Conservation (phyloP, 2,888 invertebrate genomes). For the Caenorhabditis doughertyi region DNA sequence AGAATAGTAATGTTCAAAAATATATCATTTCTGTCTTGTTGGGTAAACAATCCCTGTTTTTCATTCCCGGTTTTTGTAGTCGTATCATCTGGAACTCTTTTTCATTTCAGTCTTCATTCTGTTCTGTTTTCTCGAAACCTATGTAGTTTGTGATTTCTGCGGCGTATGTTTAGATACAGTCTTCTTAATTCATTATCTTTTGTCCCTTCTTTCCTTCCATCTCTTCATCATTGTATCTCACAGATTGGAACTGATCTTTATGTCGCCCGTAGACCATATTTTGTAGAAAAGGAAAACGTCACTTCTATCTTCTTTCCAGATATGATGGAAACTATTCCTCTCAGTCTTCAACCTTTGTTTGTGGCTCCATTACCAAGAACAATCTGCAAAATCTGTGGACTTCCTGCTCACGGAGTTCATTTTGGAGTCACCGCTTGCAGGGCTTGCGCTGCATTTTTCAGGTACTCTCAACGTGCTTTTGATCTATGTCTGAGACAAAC, state of each 20-base stretch:
- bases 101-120: background rate
- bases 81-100: slow-evolving; percentile 10
- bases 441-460: slow-evolving; percentile 70
- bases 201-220: slow-evolving; percentile 9
- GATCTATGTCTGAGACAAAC: slow-evolving; percentile 3
- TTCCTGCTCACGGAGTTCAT: slow-evolving; percentile 66
- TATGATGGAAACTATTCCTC: slow-evolving; percentile 49
- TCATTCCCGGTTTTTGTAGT: slow-evolving; percentile 1
- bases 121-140: slow-evolving; percentile 27
- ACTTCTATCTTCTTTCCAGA: slow-evolving; percentile 32
- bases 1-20: background rate
- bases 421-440: slow-evolving; percentile 66
- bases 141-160: slow-evolving; percentile 52
- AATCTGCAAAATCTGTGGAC: slow-evolving; percentile 60
- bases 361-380: background rate
- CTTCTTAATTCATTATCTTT: slow-evolving; percentile 23
- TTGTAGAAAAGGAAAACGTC: slow-evolving; percentile 28
- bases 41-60: slow-evolving; percentile 25
- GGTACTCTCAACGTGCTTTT: slow-evolving; percentile 37
- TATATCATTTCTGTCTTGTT: slow-evolving; percentile 18
- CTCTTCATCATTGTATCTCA: slow-evolving; percentile 29
- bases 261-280: slow-evolving; percentile 37
- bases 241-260: slow-evolving; percentile 61
- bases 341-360: slow-evolving; percentile 14
- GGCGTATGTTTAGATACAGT: slow-evolving; percentile 46